Evolutionary conservation across 2,888 invertebrate species (phyloP), one percentile per base, ranked within the genome.

Genomic region (Ophion ellenae): DNA sequence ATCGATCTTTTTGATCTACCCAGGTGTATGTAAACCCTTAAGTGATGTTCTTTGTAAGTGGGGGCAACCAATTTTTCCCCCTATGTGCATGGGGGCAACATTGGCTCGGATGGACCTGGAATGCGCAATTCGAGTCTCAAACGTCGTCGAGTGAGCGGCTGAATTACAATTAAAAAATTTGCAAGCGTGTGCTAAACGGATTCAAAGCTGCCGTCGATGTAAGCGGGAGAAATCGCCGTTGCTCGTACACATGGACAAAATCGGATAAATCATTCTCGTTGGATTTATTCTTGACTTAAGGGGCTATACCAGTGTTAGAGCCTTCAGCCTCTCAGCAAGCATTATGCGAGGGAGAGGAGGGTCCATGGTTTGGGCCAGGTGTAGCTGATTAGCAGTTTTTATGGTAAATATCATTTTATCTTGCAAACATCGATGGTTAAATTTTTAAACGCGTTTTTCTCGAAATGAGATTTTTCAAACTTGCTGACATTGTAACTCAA

Each of bases 91-190:
- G 14, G 53, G 14, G 53, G 14, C 10, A 53, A 53, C 0, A 53
- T 17, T 53, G 1, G 14, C 2, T 4, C 4, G 53, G 11, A 53
- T 53, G 53, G 53, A 14, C 40, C 57, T 28, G 7, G 53, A 17
- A 24, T 67, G 1, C 24, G 36, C 17, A 28, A 20, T n/a, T 32
- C 2, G 17, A 73, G 6, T 47, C 47, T 47, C 32, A 28, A 40
- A 63, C 66, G 76, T 40, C 70, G 36, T 28, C 69, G 6, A n/a
- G 59, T 24, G 45, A 1, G 71, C 80, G 64, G 40, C 20, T 61
- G 71, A 76, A 80, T 59, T 70, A 74, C 73, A 57, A 70, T 57
- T 63, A 64, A 32, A 77, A 36, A 53, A n/a, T 64, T 57, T 69
- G 20, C 1, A 63, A 14, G 64, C 24, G 24, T 14, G 14, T 32